phyloP scores from a whole-genome alignment of 2,797 vertebrate species.

The Smutsia gigantea region DNA sequence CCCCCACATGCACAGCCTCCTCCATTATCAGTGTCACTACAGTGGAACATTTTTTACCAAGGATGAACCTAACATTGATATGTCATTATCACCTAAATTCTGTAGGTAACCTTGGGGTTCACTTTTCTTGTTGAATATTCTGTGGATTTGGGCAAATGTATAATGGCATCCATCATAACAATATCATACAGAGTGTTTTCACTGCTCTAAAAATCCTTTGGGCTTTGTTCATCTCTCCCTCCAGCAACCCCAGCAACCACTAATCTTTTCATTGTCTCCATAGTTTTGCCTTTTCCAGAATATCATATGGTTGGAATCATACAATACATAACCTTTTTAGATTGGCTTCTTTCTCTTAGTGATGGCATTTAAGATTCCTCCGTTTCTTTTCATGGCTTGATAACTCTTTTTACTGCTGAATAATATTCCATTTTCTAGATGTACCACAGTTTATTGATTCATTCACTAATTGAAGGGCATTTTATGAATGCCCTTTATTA shows the following conservation, averaged over 20 bases:
- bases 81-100: not conserved
- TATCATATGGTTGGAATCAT: not conserved
- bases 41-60: not conserved
- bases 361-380: not conserved
- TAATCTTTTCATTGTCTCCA: not conserved
- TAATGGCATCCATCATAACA: not conserved
- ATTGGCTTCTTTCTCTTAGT: not conserved
- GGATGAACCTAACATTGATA: not conserved
- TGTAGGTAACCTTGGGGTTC: not conserved
- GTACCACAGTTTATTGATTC: too few species aligned
- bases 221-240: not conserved
- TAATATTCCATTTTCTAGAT: not conserved
- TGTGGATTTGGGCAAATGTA: not conserved
- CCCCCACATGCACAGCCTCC: not conserved
- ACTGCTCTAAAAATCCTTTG: not conserved
- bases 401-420: not conserved
- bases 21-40: not conserved
- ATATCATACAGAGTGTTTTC: not conserved
- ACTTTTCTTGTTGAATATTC: not conserved
- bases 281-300: not conserved
- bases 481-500: too few species aligned
- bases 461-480: too few species aligned
- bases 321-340: not conserved
- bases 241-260: not conserved
- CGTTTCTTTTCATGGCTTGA: not conserved